Percentiles rank a stretch among this genome's conserved stretches.
phyloP scores from a whole-genome alignment of 2,797 vertebrate species.

The Melanotaenia boesemani region DNA sequence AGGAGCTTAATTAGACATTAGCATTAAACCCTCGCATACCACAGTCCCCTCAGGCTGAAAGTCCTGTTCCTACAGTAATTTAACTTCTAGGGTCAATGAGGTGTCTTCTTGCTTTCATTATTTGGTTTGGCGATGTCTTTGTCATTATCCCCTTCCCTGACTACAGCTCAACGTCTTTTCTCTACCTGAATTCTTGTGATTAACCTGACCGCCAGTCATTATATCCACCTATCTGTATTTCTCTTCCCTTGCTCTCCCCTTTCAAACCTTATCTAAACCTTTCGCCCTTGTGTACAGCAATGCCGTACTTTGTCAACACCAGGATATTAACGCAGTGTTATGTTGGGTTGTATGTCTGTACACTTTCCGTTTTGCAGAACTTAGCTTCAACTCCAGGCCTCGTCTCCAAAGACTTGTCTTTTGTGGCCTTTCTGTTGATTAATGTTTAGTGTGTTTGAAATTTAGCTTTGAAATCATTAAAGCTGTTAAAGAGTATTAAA shows the following conservation, averaged over 20 bases:
- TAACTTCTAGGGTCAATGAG: conserved; percentile 47
- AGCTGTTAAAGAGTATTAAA: background rate
- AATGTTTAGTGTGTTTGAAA: background rate
- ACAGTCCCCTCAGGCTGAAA: conserved; percentile 30
- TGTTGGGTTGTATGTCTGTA: background rate
- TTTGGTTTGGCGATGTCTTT: conserved; percentile 16
- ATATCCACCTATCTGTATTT: background rate
- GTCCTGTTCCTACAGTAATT: conserved; percentile 30
- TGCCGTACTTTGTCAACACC: background rate
- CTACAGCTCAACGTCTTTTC: conserved; percentile 1
- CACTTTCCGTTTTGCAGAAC: background rate
- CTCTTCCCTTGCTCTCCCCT: background rate
- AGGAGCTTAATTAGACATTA: conserved; percentile 42
- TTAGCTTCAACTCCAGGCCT: background rate
- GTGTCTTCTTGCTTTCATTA: conserved; percentile 49
- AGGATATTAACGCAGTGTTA: background rate
- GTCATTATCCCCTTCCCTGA: conserved; percentile 34
- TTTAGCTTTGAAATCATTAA: background rate
- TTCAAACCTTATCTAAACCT: background rate
- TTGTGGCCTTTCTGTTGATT: no score
- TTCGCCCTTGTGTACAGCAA: background rate
- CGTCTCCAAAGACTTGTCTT: background rate
- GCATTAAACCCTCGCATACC: conserved; percentile 37
- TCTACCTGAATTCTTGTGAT: conserved; percentile 12
- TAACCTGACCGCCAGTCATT: conserved; percentile 10